Evolutionary conservation across 2,888 invertebrate species (phyloP), one percentile per base, ranked within the genome.

Genomic region (Pristionchus entomophagus): DNA sequence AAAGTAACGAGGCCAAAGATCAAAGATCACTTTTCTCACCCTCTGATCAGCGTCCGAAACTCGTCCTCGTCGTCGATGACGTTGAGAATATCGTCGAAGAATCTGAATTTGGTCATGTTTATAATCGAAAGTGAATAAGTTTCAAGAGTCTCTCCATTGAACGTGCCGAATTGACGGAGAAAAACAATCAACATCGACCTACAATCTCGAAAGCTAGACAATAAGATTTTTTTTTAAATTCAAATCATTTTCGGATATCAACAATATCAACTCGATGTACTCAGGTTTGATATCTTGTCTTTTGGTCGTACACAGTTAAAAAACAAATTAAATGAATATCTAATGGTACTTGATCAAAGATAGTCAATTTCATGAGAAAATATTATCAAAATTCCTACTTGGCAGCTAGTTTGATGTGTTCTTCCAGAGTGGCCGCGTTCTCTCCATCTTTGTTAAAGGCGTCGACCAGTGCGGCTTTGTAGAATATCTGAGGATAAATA

Each of bases 401-500:
- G 17, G 89, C 87, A 22, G 91, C 86, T 69, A 91, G 65, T 53
- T 91, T 91, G 84, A 92, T 87, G 87, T 93, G 93, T 77, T 91
- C 92, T 77, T 93, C 93, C 88, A 93, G 83, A 10, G 92, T 92
- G 19, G 92, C 92, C 38, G 87, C 86, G 65, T 90, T 90, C 51
- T 92, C 90, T 29, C 91, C 92, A 53, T 92, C 91, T 35, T 91
- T 91, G 69, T 91, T 91, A 88, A 93, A 93, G 22, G 92, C 92
- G 65, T 93, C 93, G 14, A 93, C 92, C 35, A 93, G 86, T 1
- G 92, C 91, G 10, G 93, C 93, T 81, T 93, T 93, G 89, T 92
- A 93, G 89, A 93, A 93, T 29, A 93, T 93, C 90, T 92, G 82
- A n/a, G n/a, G n/a, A 69, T 69, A n/a, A n/a, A n/a, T n/a, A n/a